phyloP scores from a whole-genome alignment of 2,888 invertebrate genomes.

The Papilio protenor region DNA sequence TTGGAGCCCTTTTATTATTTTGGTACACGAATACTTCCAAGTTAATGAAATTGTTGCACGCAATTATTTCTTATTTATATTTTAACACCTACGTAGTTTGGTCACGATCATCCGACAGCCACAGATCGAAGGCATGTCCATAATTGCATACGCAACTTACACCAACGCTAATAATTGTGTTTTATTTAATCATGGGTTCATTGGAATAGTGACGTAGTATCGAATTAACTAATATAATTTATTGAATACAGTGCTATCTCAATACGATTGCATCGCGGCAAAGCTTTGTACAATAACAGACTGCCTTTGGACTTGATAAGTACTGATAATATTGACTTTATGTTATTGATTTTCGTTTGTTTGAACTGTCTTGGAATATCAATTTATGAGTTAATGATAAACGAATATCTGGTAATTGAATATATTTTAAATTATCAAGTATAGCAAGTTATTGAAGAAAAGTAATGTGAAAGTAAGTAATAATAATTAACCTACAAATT shows the following conservation, averaged over 20 bases:
- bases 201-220: not conserved
- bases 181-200: not conserved
- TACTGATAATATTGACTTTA: conserved; percentile 22
- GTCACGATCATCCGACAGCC: no score
- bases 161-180: no score
- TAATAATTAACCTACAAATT: not conserved
- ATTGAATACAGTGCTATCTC: conserved; percentile 6
- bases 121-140: no score
- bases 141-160: no score
- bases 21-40: conserved; percentile 1
- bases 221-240: not conserved
- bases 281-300: conserved; percentile 6
- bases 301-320: conserved; percentile 14
- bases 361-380: not conserved
- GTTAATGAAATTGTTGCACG: conserved; percentile 36
- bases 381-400: not conserved
- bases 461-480: not conserved
- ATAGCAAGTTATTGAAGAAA: not conserved
- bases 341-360: conserved; percentile 25
- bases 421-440: not conserved
- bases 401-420: not conserved
- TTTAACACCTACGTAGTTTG: not conserved
- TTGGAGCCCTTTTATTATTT: conserved; percentile 34
- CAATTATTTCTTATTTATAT: not conserved
- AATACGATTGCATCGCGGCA: not conserved